Base-by-base conservation (phyloP, 1,140 invertebrate species). In the Panagrolaimus sp. region DNA sequence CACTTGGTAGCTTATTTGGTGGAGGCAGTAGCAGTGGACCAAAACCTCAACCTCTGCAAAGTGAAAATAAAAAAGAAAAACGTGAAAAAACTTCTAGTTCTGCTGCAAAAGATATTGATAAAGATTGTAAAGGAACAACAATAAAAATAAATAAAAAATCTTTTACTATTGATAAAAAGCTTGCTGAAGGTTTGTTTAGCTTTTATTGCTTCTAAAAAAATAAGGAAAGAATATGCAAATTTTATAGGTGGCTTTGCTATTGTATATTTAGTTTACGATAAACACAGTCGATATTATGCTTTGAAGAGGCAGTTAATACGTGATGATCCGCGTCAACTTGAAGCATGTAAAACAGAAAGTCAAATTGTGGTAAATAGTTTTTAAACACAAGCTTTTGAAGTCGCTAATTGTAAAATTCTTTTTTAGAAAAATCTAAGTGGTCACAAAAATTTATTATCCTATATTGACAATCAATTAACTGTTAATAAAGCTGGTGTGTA, bases 361-460 rank as follows among this genome's bases (percentile, higher is more conserved):
- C 77, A 80, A 51, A 83, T 82, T 71, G 67, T 82, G 31, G 79
- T 81, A 61, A 43, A 77, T 48, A 20, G 11, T 72, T 45, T 16
- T 11, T 2, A 71, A 0, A 38, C n/a, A n/a, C n/a, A 43, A 20
- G 14, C 16, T 3, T 57, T 27, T 9, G 9, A 67, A 27, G n/a
- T n/a, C 14, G 45, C 25, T 23, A 38, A 38, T 67, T 75, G 51
- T 16, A 45, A 9, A 13, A 14, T 23, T 67, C 2, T 68, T n/a
- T n/a, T 81, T 73, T 63, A 80, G 78, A 92, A 90, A 85, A 92
- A 90, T 84, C 86, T 94, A 74, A 91, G 88, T 84, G 91, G 91
- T 68, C 92, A 95, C 83, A 92, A 93, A 83, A 94, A 96, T 84
- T 92, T 95, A 71, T 92, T 95, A 77, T 90, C 89, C 66, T 93